phyloP scores from a whole-genome alignment of 2,888 invertebrate species.

The Plagodis dolabraria region DNA sequence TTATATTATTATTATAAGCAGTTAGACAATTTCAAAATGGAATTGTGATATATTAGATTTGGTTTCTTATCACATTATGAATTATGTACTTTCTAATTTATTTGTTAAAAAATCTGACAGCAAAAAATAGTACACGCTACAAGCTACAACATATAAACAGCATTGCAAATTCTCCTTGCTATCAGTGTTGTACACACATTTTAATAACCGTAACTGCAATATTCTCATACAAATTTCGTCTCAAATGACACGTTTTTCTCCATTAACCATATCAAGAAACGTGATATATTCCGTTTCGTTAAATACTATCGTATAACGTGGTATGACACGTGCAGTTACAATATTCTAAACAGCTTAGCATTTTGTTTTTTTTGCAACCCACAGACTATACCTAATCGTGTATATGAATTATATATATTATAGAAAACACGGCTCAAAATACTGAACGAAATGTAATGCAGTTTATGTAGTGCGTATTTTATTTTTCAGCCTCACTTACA shows the following conservation, averaged over 20 bases:
- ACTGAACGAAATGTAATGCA: no score
- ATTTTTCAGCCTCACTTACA: no score
- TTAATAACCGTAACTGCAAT: constrained; percentile 12
- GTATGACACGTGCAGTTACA: background rate
- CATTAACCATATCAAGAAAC: constrained; percentile 28
- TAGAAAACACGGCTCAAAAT: no score
- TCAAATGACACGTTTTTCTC: constrained; percentile 32
- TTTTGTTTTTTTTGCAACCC: background rate
- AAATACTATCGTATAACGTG: background rate
- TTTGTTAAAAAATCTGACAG: no score
- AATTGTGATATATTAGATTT: no score
- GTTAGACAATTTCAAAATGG: no score
- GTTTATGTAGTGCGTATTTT: no score
- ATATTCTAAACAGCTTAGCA: background rate
- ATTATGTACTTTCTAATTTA: no score
- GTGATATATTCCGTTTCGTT: constrained; percentile 32
- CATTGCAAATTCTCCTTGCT: constrained; percentile 15
- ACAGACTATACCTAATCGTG: background rate
- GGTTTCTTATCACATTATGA: no score
- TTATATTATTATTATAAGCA: no score
- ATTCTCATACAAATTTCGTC: constrained; percentile 20
- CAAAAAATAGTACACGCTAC: no score
- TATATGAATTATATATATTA: no score
- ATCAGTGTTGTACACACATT: constrained; percentile 22
- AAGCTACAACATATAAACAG: constrained; percentile 20